These are phyloP conservation scores for Mesorhabditis spiculigera DNA, from an alignment of 2,888 invertebrate species.

Conservation along the genomic window DNA sequence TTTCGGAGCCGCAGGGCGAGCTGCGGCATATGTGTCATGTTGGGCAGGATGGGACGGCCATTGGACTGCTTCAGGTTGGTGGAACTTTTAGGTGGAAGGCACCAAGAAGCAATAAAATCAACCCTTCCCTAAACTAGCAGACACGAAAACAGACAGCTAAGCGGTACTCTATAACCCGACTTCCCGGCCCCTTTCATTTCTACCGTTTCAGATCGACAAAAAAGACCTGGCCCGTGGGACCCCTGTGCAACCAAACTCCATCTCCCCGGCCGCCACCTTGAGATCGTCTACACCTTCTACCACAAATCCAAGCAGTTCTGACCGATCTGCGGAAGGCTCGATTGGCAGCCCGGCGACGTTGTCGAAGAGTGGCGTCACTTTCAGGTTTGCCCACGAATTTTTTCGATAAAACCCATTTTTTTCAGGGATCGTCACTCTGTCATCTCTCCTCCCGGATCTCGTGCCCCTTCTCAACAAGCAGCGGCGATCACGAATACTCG, in stretches of 20 bases:
- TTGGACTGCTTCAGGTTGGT: conserved; percentile 76
- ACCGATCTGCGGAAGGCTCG: conserved; percentile 14
- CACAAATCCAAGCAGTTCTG: conserved; percentile 19
- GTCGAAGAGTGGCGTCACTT: background rate
- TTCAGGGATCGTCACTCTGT: background rate
- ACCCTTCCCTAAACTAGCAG: background rate
- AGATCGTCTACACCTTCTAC: conserved; percentile 15
- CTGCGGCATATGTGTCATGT: conserved; percentile 93
- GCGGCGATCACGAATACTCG: conserved; percentile 17
- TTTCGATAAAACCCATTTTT: background rate
- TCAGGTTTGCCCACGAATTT: background rate
- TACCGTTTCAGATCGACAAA: conserved; percentile 40
- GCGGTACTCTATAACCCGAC: background rate
- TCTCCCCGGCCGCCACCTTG: conserved; percentile 18
- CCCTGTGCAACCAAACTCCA: background rate
- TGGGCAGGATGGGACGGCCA: conserved; percentile 91
- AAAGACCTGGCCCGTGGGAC: conserved; percentile 21
- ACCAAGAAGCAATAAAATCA: background rate
- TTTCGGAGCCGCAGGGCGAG: conserved; percentile 92
- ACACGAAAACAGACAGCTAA: too few relatives aligned
- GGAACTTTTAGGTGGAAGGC: too few relatives aligned
- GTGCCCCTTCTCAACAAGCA: conserved; percentile 27
- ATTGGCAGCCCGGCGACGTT: conserved; percentile 7
- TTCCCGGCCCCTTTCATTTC: background rate
- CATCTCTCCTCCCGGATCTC: conserved; percentile 19